phyloP scores from a whole-genome alignment of 2,113 vertebrate species.

The Equus przewalskii region DNA sequence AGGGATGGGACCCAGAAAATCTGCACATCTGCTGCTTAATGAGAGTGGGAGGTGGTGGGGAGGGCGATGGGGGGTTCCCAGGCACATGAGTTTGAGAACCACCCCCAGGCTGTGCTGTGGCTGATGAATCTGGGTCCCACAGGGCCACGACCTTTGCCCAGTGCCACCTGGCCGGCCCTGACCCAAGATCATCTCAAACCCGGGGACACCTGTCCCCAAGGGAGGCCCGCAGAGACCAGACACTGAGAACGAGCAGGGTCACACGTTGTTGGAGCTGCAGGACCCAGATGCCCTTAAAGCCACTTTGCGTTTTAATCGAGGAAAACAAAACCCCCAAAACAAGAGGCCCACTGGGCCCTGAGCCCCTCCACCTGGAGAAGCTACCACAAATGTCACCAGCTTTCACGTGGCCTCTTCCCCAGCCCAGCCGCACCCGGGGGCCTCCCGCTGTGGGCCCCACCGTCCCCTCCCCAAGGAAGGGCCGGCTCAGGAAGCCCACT shows the following conservation, averaged over 20 bases:
- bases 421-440: background rate
- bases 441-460: rapidly evolving
- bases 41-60: too few relatives aligned
- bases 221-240: background rate
- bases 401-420: background rate
- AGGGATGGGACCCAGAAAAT: background rate
- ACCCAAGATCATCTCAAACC: background rate
- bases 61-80: background rate
- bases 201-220: background rate
- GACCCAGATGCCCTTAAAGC: background rate
- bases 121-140: rapidly evolving
- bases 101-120: rapidly evolving
- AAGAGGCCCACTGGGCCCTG: background rate
- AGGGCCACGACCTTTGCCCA: background rate
- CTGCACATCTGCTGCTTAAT: rapidly evolving
- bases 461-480: rapidly evolving
- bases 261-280: rapidly evolving
- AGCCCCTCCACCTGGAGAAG: background rate
- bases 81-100: background rate
- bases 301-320: background rate
- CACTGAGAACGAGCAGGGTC: background rate
- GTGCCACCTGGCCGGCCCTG: background rate
- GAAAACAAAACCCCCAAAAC: too few relatives aligned
- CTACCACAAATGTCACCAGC: rapidly evolving
- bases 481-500: background rate